Conservation (phyloP, 2,888 invertebrate species). For the Lasioglossum lativentre region DNA sequence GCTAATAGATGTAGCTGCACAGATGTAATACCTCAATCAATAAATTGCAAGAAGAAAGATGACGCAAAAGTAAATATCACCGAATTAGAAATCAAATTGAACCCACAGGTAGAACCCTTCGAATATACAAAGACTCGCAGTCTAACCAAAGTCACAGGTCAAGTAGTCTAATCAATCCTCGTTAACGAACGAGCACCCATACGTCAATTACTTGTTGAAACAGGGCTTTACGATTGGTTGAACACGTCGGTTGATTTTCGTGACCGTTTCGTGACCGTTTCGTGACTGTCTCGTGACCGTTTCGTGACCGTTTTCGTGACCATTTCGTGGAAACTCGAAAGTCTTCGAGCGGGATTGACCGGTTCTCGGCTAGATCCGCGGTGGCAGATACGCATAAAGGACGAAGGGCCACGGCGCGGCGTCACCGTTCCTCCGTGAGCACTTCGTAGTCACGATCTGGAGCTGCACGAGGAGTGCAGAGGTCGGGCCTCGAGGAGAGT, state of each 20-base stretch:
- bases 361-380: conserved; percentile 43
- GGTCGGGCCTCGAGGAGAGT: conserved; percentile 44
- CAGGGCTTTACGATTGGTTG: not conserved
- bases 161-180: too few species aligned
- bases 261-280: conserved; percentile 12
- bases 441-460: conserved; percentile 62
- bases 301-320: not conserved
- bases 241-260: not conserved
- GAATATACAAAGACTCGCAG: too few species aligned
- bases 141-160: too few species aligned
- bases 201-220: not conserved
- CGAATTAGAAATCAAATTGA: too few species aligned
- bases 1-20: too few species aligned
- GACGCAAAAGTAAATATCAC: too few species aligned
- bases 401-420: conserved; percentile 34
- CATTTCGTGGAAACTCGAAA: conserved; percentile 36
- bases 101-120: too few species aligned
- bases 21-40: too few species aligned
- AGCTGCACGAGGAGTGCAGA: conserved; percentile 65
- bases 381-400: conserved; percentile 49
- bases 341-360: conserved; percentile 37
- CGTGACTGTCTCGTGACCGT: too few species aligned
- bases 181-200: too few species aligned
- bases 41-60: too few species aligned
- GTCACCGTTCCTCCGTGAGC: conserved; percentile 39